A percentile compares a stretch with the other conserved stretches of the same genome.
phyloP scores from a whole-genome alignment of 2,888 invertebrate species.

The Chrysina gloriosa region DNA sequence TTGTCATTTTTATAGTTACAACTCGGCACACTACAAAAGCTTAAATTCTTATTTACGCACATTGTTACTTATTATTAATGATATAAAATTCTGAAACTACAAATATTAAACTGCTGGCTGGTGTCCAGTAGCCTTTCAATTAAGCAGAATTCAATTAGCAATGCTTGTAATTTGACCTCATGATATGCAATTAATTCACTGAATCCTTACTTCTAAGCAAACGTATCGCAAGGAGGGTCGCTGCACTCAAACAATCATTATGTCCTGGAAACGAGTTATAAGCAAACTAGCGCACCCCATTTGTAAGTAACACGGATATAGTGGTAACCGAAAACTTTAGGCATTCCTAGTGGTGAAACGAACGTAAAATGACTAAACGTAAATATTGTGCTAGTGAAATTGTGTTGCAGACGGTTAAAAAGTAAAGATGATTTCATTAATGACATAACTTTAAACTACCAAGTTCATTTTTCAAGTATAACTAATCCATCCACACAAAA shows the following conservation, averaged over 20 bases:
- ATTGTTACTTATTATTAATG: too few species aligned
- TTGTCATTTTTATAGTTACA: too few species aligned
- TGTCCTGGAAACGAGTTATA: constrained; percentile 11
- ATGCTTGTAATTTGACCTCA: constrained; percentile 22
- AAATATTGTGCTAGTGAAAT: constrained; percentile 9
- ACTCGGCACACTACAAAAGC: too few species aligned
- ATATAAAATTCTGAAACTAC: too few species aligned
- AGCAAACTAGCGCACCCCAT: constrained; percentile 20
- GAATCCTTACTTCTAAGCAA: constrained; percentile 16
- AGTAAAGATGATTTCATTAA: constrained; percentile 26
- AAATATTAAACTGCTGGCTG: too few species aligned
- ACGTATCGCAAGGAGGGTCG: constrained; percentile 7
- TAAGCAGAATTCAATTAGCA: constrained; percentile 8
- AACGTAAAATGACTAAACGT: neutral
- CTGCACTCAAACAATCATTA: constrained; percentile 25
- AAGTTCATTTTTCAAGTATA: too few species aligned
- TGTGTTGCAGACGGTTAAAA: constrained; percentile 29
- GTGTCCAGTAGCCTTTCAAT: neutral
- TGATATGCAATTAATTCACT: constrained; percentile 12
- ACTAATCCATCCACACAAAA: too few species aligned
- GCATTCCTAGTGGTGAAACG: neutral
- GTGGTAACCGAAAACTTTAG: neutral
- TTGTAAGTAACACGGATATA: neutral
- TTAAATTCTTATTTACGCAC: too few species aligned
- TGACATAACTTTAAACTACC: too few species aligned